Base-by-base conservation (phyloP, 2,113 vertebrate genomes). In the Chunga burmeisteri region DNA sequence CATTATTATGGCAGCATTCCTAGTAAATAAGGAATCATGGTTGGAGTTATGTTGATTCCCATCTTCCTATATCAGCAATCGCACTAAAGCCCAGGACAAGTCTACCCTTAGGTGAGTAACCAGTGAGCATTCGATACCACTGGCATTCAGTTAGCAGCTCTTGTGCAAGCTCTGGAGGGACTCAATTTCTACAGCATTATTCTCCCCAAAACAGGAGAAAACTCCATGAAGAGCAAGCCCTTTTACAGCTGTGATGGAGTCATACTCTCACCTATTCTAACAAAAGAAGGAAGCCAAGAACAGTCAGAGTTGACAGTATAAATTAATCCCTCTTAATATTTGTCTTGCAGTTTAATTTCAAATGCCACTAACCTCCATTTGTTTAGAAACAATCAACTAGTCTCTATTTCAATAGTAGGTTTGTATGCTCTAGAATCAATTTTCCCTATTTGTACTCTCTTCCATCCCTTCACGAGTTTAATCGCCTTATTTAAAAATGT, bases 271-370 rank as follows among this genome's bases (percentile, higher is more conserved):
- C 68, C 30, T 71, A 26, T 68, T 87, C 62, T 47, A 32, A 58
- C 53, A 83, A 82, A 96, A 89, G 16, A 13, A 88, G 66, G 65
- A 83, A 87, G 36, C n/a, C 29, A 50, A 74, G 78, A 92, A 79
- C 30, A 83, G 67, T 61, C 67, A 81, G 40, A 81, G 58, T 13
- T 90, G 93, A 95, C 52, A 81, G 49, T 67, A 84, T 73, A 90
- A 95, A 92, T 93, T 94, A 96, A 96, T 94, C 55, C 62, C 78
- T 81, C 63, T 90, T 84, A 90, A 94, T 96, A 96, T 96, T 97
- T 95, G 88, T 87, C 62, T 94, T 90, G 52, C 53, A 78, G 59
- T 94, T 94, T 90, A 94, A 90, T 93, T 65, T 92, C 63, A 86
- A 95, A 77, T 77, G 56, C 58, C 79, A 63, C 72, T 89, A 92